These are phyloP conservation scores for Silurus asotus DNA, from an alignment of 2,113 vertebrate genomes.

Conservation along the genomic window DNA sequence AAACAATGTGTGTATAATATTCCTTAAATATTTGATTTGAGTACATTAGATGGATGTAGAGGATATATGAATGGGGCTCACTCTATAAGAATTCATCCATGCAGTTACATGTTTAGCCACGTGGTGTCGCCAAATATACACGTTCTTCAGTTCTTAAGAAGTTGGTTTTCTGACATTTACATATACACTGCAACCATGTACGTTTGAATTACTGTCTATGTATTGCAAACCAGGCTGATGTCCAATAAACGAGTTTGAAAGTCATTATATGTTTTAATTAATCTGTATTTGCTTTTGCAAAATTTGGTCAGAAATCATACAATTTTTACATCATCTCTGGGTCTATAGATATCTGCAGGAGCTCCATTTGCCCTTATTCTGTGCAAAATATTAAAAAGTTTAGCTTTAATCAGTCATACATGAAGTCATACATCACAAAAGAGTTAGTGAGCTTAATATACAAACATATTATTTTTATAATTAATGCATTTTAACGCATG, in stretches of 20 bases:
- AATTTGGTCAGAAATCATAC: not conserved
- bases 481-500: not conserved
- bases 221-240: not conserved
- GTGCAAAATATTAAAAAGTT: not conserved
- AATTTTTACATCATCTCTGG: not conserved
- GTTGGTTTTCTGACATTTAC: not conserved
- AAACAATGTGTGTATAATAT: slow-evolving; percentile 17
- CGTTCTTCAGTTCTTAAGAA: not conserved
- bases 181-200: slow-evolving; percentile 9
- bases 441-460: not conserved
- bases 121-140: slow-evolving; percentile 6
- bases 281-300: not conserved
- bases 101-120: slow-evolving; percentile 20
- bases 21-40: not conserved
- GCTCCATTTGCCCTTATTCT: not conserved
- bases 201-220: not conserved
- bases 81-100: not conserved
- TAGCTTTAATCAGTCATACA: not conserved
- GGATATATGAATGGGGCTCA: not conserved
- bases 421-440: not conserved
- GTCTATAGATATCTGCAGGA: not conserved
- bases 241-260: slow-evolving; percentile 2
- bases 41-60: not conserved
- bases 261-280: not conserved
- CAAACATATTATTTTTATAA: not conserved